Base-by-base conservation (phyloP, 2,888 invertebrate species). In the Cheiracanthium punctorium region DNA sequence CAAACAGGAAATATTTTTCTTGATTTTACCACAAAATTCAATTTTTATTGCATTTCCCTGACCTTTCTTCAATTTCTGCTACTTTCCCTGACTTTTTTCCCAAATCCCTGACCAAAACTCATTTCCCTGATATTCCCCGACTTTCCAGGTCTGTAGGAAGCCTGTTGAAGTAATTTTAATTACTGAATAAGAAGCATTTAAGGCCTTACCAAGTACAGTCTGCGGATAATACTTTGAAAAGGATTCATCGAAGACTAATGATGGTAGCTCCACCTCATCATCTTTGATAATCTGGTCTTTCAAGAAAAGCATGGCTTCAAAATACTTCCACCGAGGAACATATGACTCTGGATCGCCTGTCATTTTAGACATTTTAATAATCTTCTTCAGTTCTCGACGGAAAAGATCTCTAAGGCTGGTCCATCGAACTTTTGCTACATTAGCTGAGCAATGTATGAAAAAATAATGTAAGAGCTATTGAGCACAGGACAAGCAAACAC, bases 301-400 rank as follows among this genome's bases (percentile, higher is more conserved):
- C 12, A 82, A 37, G 30, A 77, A 82, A 5, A 82, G 43, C 76
- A 82, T 65, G 72, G 41, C 32, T 14, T 43, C 29, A 75, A 82
- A 82, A n/a, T 76, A 71, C 29, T 65, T 76, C 82, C 82, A 82
- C 7, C 76, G 30, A 5, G 82, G 82, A 5, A 52, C 32, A 28
- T 77, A 65, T 0, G 82, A 71, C 20, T 77, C 70, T 32, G 82
- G 65, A 29, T 82, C 71, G 1, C 82, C 82, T 0, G 76, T 76
- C 65, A 70, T 65, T 30, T 71, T 48, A 10, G 76, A 65, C 43
- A 82, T 33, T 24, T 28, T 28, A n/a, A 82, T 30, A 2, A 48
- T 72, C 48, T 82, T 82, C 76, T 82, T 82, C 43, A 82, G 65
- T 24, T 82, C 82, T 12, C 82, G 82, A 10, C 82, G 82, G 72